These are phyloP conservation scores for Amphimedon queenslandica DNA, from an alignment of 37 sponge, comb jelly and placozoan species.

Conservation along the genomic window DNA sequence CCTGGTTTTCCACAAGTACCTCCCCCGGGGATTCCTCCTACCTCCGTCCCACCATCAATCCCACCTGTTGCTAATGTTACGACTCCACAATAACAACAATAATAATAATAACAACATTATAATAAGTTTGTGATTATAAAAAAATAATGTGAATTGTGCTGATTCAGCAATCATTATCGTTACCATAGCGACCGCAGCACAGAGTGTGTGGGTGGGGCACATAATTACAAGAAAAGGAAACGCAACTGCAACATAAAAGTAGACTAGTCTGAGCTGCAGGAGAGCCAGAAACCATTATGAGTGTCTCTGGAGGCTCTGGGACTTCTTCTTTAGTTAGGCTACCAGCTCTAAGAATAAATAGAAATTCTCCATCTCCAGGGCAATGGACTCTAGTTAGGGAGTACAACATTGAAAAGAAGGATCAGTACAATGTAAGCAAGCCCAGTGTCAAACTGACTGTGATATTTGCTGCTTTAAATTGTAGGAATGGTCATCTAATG, in stretches of 20 bases:
- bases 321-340: no score
- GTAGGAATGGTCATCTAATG: constrained; percentile 39
- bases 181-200: background rate
- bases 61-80: background rate
- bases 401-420: constrained; percentile 47
- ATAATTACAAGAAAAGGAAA: no score
- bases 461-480: background rate
- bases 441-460: background rate
- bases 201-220: no score
- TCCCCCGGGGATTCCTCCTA: constrained; percentile 32
- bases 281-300: no score
- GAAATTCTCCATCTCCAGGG: constrained; percentile 17
- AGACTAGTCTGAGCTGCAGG: no score
- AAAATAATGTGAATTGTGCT: no score
- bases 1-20: constrained; percentile 23
- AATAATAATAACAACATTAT: no score
- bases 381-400: constrained; percentile 44
- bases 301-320: no score
- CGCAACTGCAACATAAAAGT: no score
- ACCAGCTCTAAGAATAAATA: background rate
- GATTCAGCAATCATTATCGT: no score
- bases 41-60: constrained; percentile 1
- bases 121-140: no score
- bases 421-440: constrained; percentile 39
- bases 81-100: no score